Percentiles rank a stretch among this genome's conserved stretches.
Evolutionary conservation across 2,797 vertebrate species (phyloP).

Genomic region (Tadarida brasiliensis): DNA sequence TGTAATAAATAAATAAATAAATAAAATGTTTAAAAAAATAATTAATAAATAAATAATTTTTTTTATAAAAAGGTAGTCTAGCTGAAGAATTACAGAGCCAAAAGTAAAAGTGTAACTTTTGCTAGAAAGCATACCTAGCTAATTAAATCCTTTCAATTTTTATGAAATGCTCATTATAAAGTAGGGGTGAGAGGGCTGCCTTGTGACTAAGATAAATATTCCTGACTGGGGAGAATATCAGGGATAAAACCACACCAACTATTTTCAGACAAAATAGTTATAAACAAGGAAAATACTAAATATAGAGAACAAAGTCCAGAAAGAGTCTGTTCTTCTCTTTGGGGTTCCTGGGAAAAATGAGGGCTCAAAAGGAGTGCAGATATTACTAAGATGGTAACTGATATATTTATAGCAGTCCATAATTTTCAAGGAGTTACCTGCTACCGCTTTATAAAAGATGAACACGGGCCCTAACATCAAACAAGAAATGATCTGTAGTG

Average conservation of each 20-base stretch:
- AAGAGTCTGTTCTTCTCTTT: background rate
- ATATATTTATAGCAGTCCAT: background rate
- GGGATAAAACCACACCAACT: background rate
- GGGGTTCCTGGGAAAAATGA: background rate
- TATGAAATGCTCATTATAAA: slow-evolving; percentile 28
- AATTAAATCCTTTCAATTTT: slow-evolving; percentile 35
- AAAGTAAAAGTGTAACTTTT: slow-evolving; percentile 31
- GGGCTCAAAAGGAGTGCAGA: background rate
- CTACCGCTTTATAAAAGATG: background rate
- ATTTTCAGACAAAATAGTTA: background rate
- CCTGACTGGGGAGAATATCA: background rate
- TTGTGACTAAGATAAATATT: background rate
- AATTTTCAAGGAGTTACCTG: background rate
- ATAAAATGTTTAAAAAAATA: too few relatives aligned
- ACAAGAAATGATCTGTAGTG: background rate
- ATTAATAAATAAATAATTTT: too few relatives aligned
- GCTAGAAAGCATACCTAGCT: slow-evolving; percentile 21
- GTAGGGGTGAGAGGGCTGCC: background rate
- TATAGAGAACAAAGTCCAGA: background rate
- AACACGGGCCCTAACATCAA: background rate
- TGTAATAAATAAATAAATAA: too few relatives aligned
- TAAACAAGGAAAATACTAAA: background rate
- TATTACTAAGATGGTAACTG: background rate
- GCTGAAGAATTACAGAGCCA: background rate
- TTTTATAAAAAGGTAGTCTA: background rate